phyloP scores from a whole-genome alignment of 2,888 invertebrate genomes.

The Sthenelais limicola region DNA sequence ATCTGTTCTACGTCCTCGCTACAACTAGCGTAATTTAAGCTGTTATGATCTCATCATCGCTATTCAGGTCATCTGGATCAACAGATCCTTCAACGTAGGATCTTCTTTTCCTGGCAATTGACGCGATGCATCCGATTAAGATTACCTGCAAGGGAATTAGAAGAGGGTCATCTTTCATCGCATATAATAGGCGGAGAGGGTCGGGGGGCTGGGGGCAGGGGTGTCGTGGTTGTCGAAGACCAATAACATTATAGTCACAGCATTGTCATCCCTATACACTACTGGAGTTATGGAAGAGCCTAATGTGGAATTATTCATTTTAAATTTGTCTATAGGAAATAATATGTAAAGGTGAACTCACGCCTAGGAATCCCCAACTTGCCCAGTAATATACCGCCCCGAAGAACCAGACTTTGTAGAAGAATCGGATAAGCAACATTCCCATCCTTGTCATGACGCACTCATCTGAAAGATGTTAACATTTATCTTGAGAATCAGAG shows the following conservation, averaged over 20 bases:
- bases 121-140: conserved; percentile 65
- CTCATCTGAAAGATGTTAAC: conserved; percentile 67
- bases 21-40: too few species aligned
- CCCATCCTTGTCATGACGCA: conserved; percentile 72
- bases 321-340: too few species aligned
- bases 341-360: too few species aligned
- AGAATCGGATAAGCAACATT: conserved; percentile 70
- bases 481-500: conserved; percentile 16
- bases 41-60: conserved; percentile 61
- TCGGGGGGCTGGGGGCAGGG: too few species aligned
- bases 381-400: conserved; percentile 73
- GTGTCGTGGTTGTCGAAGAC: too few species aligned
- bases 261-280: too few species aligned
- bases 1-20: too few species aligned
- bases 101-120: conserved; percentile 59
- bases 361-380: conserved; percentile 71
- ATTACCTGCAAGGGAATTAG: conserved; percentile 57
- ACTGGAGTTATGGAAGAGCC: too few species aligned
- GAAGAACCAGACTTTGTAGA: conserved; percentile 74
- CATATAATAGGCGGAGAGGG: too few species aligned
- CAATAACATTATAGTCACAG: too few species aligned
- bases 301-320: too few species aligned
- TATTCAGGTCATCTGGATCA: conserved; percentile 67
- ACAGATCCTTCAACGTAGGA: conserved; percentile 67
- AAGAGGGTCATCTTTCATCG: too few species aligned